Conservation (phyloP, 2,113 vertebrate species). For the Glaucomys volans region DNA sequence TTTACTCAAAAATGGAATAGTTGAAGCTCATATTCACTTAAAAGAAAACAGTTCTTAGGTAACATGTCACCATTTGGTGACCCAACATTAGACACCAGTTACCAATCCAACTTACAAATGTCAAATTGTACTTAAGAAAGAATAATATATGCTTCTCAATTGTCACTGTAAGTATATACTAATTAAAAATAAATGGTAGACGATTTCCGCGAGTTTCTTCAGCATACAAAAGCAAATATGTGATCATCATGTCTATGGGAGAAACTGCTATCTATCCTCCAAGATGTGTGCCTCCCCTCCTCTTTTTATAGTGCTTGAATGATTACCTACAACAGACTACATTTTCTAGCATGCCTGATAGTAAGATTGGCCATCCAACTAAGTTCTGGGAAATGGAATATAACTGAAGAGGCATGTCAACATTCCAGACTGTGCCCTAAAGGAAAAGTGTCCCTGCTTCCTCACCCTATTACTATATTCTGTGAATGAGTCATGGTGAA, state of each 20-base stretch:
- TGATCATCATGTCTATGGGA: not conserved
- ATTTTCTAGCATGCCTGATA: not conserved
- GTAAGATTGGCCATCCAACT: not conserved
- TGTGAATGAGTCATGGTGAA: not conserved
- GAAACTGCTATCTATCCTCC: not conserved
- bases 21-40: not conserved
- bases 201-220: not conserved
- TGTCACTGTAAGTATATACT: not conserved
- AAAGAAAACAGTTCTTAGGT: not conserved
- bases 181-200: not conserved
- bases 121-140: not conserved
- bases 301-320: not conserved
- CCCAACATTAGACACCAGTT: not conserved
- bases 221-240: not conserved
- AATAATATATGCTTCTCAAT: conserved; percentile 10
- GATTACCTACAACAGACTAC: not conserved
- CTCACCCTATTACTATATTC: not conserved
- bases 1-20: not conserved
- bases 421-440: not conserved
- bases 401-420: not conserved
- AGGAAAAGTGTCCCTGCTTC: not conserved
- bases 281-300: accelerated
- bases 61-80: not conserved
- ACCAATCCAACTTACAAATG: not conserved
- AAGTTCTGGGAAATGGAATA: not conserved